Conservation (phyloP, 2,113 vertebrate species). For the Ophthalmolycus amberensis region DNA sequence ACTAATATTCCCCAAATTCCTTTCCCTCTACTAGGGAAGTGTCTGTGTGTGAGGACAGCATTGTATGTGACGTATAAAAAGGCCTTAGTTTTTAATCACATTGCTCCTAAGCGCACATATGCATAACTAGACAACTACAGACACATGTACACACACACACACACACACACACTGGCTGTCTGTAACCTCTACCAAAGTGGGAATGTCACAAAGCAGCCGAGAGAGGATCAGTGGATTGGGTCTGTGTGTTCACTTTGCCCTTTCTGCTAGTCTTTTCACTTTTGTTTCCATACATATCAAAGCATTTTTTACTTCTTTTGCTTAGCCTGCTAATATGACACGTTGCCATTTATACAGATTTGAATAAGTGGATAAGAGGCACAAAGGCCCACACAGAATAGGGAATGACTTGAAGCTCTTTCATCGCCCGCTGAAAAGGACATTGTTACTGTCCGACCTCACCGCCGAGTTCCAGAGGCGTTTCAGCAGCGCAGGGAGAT, state of each 20-base stretch:
- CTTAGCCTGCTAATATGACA: conserved; percentile 73
- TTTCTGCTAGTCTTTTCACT: conserved; percentile 65
- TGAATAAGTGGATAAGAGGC: conserved; percentile 81
- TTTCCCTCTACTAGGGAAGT: conserved; percentile 49
- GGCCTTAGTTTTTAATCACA: conserved; percentile 32
- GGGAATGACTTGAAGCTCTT: conserved; percentile 73
- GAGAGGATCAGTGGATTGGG: conserved; percentile 67
- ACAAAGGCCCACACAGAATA: conserved; percentile 73
- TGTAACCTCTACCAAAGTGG: conserved; percentile 56
- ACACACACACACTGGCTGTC: conserved; percentile 9
- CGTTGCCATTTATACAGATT: conserved; percentile 74
- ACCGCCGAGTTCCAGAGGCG: conserved; percentile 53
- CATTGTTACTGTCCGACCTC: conserved; percentile 76
- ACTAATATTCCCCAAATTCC: conserved; percentile 68
- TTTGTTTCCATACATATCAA: conserved; percentile 77
- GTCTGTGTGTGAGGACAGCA: conserved; percentile 42
- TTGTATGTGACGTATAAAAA: conserved; percentile 49
- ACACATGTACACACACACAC: background rate
- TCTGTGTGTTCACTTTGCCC: conserved; percentile 56
- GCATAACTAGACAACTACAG: conserved; percentile 6
- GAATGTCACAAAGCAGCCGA: conserved; percentile 59
- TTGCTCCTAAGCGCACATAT: conserved; percentile 30
- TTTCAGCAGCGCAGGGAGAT: conserved; percentile 62
- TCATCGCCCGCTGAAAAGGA: conserved; percentile 76
- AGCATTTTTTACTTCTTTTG: conserved; percentile 66